Conservation (phyloP, 2,113 vertebrate species). For the Geococcyx californianus region DNA sequence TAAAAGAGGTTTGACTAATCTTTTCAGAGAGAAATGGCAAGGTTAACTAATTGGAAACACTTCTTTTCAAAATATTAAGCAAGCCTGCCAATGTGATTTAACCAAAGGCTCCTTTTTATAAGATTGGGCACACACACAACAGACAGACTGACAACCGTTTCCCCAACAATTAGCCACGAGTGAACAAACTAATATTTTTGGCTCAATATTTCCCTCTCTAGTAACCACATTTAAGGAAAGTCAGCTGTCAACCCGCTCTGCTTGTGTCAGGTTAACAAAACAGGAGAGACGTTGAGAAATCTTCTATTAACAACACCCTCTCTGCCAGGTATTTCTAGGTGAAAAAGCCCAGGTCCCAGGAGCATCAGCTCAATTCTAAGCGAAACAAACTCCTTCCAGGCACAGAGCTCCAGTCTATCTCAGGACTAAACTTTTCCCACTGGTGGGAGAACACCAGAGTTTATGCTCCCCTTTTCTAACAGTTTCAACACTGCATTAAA, state of each 20-base stretch:
- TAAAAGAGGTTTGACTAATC: neutral
- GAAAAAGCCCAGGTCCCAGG: neutral
- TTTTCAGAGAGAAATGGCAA: neutral
- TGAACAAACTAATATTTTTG: neutral
- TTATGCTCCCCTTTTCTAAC: neutral
- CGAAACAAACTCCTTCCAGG: neutral
- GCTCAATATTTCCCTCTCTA: neutral
- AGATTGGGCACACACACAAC: neutral
- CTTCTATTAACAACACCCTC: neutral
- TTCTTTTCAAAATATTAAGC: neutral
- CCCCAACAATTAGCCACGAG: slow-evolving; percentile 1
- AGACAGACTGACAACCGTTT: neutral
- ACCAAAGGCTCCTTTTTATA: neutral
- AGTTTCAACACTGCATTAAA: slow-evolving; percentile 26
- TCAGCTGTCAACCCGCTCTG: neutral
- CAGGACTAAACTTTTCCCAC: neutral
- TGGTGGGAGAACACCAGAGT: neutral
- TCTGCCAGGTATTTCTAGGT: slow-evolving; percentile 3
- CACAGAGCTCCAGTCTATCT: neutral
- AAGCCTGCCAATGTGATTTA: neutral
- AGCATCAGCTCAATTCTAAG: neutral
- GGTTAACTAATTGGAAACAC: neutral
- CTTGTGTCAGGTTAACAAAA: neutral
- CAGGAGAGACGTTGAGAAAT: neutral
- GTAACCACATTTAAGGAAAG: slow-evolving; percentile 11